Evolutionary conservation across 2,888 invertebrate genomes (phyloP), one percentile per base, ranked within the genome.

Genomic region (Camponotus fellah): DNA sequence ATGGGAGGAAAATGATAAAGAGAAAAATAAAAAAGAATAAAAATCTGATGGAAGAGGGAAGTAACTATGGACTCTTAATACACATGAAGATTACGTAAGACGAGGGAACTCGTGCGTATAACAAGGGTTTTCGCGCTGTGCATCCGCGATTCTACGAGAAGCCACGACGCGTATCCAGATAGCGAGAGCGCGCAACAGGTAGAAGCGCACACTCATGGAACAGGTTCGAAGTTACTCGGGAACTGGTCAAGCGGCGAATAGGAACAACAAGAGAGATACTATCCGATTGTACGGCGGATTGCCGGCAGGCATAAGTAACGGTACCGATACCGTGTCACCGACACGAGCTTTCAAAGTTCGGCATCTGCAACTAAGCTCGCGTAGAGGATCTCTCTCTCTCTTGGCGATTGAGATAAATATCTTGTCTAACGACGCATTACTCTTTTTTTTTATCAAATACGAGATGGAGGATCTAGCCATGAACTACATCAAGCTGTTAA

Each of bases 211-310:
- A 86, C 89, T 87, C 88, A 89, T 85, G 90, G 83, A 94, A 94
- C 94, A 94, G 94, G 94, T 94, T 94, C 93, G 93, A 91, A 90
- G 92, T 90, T 92, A 92, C 89, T 88, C 87, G 88, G 88, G 91
- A 92, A 91, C 92, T 89, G 89, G 91, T 91, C 91, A 88, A 89
- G 90, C 92, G 88, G 88, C 92, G 88, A 90, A 90, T 87, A 91
- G 91, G 92, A 94, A 93, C 93, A 93, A 93, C 92, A 92, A 93
- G 93, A 94, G 93, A 94, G 93, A 93, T 92, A 93, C 93, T 94
- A 93, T 91, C 91, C 90, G 90, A 90, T 90, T 90, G 90, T 90
- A 86, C 60, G 60, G 87, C 90, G 91, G 93, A 93, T 94, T 91
- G 93, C 94, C 92, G 88, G 86, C 89, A 89, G 94, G 91, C 91